Evolutionary conservation across 1,140 invertebrate genomes (phyloP).

Genomic region (Melanaphis sacchari): DNA sequence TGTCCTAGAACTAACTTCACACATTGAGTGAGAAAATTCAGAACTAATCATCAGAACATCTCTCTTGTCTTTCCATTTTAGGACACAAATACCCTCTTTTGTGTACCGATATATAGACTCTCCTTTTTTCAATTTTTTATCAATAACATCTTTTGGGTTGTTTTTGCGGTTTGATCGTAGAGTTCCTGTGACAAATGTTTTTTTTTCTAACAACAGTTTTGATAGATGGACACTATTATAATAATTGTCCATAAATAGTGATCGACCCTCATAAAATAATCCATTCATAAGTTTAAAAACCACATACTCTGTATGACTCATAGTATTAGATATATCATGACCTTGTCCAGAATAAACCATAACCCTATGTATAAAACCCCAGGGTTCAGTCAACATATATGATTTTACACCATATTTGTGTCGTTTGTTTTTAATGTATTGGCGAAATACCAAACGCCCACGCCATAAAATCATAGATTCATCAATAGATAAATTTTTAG

Average conservation of each 20-base stretch:
- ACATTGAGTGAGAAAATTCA: conserved; percentile 38
- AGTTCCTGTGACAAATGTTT: conserved; percentile 60
- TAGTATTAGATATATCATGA: not conserved
- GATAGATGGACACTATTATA: conserved; percentile 60
- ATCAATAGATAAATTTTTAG: conserved; percentile 62
- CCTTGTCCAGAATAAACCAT: conserved; percentile 61
- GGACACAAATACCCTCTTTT: conserved; percentile 58
- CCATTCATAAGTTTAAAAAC: conserved; percentile 26
- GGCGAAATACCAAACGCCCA: no score
- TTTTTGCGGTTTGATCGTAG: conserved; percentile 59
- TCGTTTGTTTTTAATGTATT: no score
- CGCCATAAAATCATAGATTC: no score
- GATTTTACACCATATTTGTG: no score
- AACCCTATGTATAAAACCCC: conserved; percentile 61
- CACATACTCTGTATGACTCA: conserved; percentile 26
- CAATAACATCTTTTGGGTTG: conserved; percentile 60
- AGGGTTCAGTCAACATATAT: conserved; percentile 60
- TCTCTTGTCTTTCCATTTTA: conserved; percentile 61
- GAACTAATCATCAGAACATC: conserved; percentile 59
- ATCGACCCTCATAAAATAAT: conserved; percentile 29
- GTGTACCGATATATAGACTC: conserved; percentile 49
- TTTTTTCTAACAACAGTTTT: conserved; percentile 58
- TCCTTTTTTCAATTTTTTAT: conserved; percentile 60
- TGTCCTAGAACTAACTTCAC: conserved; percentile 35
- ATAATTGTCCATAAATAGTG: conserved; percentile 55